Conservation (phyloP, 2,888 invertebrate genomes). For the Caenorhabditis doughertyi region DNA sequence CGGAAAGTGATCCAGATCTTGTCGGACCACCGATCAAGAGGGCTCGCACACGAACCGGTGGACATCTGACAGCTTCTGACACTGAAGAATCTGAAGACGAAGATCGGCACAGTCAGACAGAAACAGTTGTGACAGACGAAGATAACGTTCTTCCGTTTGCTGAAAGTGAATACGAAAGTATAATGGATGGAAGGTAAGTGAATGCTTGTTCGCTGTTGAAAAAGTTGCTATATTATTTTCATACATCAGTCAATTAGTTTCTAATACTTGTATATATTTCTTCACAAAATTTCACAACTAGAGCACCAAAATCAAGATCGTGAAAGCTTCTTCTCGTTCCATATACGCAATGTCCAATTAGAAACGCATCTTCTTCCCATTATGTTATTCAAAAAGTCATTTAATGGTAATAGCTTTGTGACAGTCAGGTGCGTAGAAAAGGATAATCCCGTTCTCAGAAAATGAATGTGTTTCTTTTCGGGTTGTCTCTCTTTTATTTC, state of each 20-base stretch:
- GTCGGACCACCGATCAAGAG: slow-evolving; percentile 68
- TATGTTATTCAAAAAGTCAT: slow-evolving; percentile 35
- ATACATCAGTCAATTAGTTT: too few species aligned
- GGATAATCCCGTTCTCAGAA: slow-evolving; percentile 53
- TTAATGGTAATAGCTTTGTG: slow-evolving; percentile 37
- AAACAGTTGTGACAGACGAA: slow-evolving; percentile 58
- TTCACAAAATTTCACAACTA: neutral
- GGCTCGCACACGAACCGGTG: slow-evolving; percentile 47
- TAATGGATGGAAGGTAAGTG: slow-evolving; percentile 72
- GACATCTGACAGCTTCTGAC: slow-evolving; percentile 44
- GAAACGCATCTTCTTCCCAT: slow-evolving; percentile 30
- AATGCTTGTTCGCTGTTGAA: too few species aligned
- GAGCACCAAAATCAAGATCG: neutral
- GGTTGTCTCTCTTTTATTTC: neutral
- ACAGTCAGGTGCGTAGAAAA: slow-evolving; percentile 36
- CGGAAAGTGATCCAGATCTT: slow-evolving; percentile 71
- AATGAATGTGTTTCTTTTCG: slow-evolving; percentile 57
- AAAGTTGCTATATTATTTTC: too few species aligned
- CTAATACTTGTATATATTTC: too few species aligned
- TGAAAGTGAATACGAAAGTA: slow-evolving; percentile 74
- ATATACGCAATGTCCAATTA: slow-evolving; percentile 18
- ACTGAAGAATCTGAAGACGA: slow-evolving; percentile 58
- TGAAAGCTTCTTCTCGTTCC: neutral
- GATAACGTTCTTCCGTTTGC: slow-evolving; percentile 72
- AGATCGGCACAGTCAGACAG: slow-evolving; percentile 41